These are phyloP conservation scores for Drosophila leontia DNA, from an alignment of 1,140 invertebrate species.

Conservation along the genomic window DNA sequence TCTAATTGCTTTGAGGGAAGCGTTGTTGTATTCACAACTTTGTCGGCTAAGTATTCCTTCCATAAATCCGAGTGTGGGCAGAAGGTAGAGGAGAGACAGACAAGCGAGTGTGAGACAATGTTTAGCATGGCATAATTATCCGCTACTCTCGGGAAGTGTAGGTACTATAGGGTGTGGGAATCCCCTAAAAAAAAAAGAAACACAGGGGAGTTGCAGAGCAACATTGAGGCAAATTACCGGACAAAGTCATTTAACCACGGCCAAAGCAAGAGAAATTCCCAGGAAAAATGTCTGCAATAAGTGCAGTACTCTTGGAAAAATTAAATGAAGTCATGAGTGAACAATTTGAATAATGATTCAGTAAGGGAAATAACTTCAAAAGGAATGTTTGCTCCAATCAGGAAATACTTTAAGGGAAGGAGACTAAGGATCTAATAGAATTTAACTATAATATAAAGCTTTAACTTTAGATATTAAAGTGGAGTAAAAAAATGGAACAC, in stretches of 20 bases:
- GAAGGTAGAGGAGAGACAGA: conserved; percentile 1
- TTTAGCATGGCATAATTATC: conserved; percentile 52
- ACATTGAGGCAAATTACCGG: conserved; percentile 42
- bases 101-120: conserved; percentile 40
- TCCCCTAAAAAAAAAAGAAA: conserved; percentile 5
- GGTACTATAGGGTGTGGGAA: conserved; percentile 19
- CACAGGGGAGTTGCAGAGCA: conserved; percentile 14
- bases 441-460: too few relatives aligned
- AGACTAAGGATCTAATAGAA: neutral
- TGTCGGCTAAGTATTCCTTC: conserved; percentile 40
- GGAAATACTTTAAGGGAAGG: neutral
- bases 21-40: conserved; percentile 32
- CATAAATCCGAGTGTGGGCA: conserved; percentile 43
- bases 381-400: neutral
- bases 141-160: conserved; percentile 18
- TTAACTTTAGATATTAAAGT: neutral
- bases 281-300: conserved; percentile 34
- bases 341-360: conserved; percentile 15
- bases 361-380: neutral
- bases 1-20: conserved; percentile 59
- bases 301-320: conserved; percentile 34
- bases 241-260: conserved; percentile 42
- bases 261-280: conserved; percentile 30
- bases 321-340: conserved; percentile 32
- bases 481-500: too few relatives aligned